Conservation (phyloP, 1,140 invertebrate species). For the Ceratitis capitata region DNA sequence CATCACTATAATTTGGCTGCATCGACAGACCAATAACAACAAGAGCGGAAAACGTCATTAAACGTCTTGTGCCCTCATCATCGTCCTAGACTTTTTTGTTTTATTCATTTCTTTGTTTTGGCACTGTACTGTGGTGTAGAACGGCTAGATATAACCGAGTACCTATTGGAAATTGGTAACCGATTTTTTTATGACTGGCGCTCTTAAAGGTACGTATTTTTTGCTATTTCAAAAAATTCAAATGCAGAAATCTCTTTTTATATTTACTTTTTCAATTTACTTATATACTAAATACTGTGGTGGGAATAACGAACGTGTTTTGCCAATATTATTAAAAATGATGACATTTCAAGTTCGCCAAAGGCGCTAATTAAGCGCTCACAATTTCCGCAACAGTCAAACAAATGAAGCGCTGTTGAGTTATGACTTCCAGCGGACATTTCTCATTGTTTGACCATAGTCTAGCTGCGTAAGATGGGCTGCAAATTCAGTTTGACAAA, state of each 20-base stretch:
- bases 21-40: neutral
- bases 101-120: constrained; percentile 3
- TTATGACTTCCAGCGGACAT: neutral
- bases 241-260: neutral
- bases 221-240: neutral
- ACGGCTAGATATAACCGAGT: neutral
- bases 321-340: neutral
- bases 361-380: neutral
- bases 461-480: neutral
- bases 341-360: neutral
- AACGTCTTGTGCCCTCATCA: neutral
- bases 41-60: neutral
- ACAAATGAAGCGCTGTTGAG: neutral
- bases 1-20: neutral
- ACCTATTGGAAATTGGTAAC: neutral
- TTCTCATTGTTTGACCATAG: neutral
- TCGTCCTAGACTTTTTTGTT: neutral
- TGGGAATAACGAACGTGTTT: neutral
- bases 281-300: neutral
- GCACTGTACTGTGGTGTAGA: neutral
- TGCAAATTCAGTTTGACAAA: neutral
- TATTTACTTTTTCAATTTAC: neutral
- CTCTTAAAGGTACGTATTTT: neutral
- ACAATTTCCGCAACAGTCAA: neutral
- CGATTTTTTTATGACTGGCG: constrained; percentile 18